phyloP scores from a whole-genome alignment of 2,888 invertebrate species.

The Epistrophe eligans region DNA sequence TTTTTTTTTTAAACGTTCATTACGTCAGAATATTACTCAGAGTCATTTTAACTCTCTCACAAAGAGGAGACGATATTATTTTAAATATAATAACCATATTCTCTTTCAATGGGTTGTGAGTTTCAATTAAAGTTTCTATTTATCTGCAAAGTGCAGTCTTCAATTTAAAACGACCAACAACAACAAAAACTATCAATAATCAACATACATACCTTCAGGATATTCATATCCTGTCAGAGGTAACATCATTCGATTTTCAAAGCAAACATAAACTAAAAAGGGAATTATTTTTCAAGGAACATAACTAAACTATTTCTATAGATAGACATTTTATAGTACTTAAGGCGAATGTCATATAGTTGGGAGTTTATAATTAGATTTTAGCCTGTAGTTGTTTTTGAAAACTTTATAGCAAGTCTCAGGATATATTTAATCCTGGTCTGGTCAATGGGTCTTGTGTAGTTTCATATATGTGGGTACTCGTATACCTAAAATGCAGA shows the following conservation, averaged over 20 bases:
- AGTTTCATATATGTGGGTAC: background rate
- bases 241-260: conserved; percentile 22
- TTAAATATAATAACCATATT: background rate
- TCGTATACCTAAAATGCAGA: background rate
- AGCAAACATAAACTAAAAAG: background rate
- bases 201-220: conserved; percentile 19
- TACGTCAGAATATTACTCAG: background rate
- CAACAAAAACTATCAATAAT: background rate
- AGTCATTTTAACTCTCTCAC: background rate
- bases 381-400: conserved; percentile 29
- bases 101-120: conserved; percentile 38
- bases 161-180: conserved; percentile 33
- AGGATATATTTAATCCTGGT: too few relatives aligned
- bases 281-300: background rate
- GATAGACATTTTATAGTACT: background rate
- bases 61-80: background rate
- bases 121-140: conserved; percentile 62
- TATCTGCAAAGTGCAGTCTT: conserved; percentile 45
- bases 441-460: conserved; percentile 1
- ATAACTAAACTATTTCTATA: too few relatives aligned
- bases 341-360: conserved; percentile 28
- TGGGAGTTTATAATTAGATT: conserved; percentile 63
- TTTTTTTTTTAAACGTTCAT: background rate
- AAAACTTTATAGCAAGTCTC: background rate
- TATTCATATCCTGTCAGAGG: conserved; percentile 16